Evolutionary conservation across 2,113 vertebrate genomes (phyloP), one percentile per base, ranked within the genome.

Genomic region (Todiramphus chloris): DNA sequence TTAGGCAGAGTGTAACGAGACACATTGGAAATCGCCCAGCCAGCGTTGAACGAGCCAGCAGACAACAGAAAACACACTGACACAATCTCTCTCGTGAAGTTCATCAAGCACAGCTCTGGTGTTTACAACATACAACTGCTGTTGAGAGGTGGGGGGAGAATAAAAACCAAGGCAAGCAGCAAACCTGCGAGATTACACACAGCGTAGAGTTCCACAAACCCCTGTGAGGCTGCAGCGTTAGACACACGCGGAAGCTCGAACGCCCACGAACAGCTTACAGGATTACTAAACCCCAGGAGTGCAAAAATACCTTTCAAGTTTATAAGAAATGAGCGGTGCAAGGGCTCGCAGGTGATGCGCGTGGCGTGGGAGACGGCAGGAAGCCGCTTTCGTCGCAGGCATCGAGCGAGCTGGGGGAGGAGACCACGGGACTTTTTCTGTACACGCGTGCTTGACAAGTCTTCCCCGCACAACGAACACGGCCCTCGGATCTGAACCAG

Each of bases 301-400:
- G 75, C 62, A 78, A 88, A 95, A 94, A 83, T 35, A 86, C 50
- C 91, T 94, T 83, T 70, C 9, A 33, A 84, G 79, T 20, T 67
- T 24, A 33, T 51, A 84, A 68, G 72, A 91, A 87, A 41, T 1
- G 39, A 76, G 89, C 4, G 39, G 79, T 0, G 8, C n/a, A 33
- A 33, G 75, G 84, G 73, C 86, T 73, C 60, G 6, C 74, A 87
- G 90, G 90, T 94, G 84, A 91, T 77, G 80, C 0, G 28, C 8
- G 60, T 13, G 6, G 80, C 14, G 41, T 69, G 79, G 78, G 50
- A 67, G 73, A 73, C 28, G 39, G 92, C 79, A 94, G 79, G 74
- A 87, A 97, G 41, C 1, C 60, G 39, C 93, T 81, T 58, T 53
- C 83, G 39, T 44, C 62, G 69, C 68, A 75, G 87, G 30, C 70